Conservation (phyloP, 2,113 vertebrate species). For the Terrapene triunguis region DNA sequence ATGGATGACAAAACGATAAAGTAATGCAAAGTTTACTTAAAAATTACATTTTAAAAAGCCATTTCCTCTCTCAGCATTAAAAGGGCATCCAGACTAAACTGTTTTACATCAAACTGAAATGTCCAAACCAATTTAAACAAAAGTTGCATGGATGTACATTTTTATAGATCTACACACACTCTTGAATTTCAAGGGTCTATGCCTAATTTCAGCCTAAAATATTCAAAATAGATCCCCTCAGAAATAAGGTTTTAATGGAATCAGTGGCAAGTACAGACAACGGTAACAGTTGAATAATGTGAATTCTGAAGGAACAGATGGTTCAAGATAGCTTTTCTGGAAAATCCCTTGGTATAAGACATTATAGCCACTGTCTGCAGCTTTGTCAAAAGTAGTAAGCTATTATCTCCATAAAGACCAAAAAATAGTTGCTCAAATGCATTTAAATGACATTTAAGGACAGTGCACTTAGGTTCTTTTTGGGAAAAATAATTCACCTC, state of each 20-base stretch:
- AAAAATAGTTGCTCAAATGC: background rate
- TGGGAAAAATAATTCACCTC: background rate
- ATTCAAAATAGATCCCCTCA: background rate
- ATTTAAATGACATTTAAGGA: background rate
- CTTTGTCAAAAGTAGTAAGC: background rate
- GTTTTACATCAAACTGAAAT: background rate
- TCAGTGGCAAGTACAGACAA: background rate
- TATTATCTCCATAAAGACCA: background rate
- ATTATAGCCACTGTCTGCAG: background rate
- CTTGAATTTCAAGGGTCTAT: background rate
- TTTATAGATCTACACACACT: background rate
- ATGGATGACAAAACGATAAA: slow-evolving; percentile 6
- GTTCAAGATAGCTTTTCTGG: background rate
- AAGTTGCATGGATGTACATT: background rate
- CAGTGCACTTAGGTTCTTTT: background rate
- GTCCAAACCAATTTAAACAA: background rate
- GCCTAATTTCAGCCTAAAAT: background rate
- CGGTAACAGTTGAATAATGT: background rate
- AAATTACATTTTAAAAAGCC: background rate
- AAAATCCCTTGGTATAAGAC: background rate
- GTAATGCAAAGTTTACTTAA: background rate
- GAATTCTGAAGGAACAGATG: background rate
- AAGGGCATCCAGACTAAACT: background rate
- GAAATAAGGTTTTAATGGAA: background rate
- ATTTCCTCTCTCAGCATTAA: background rate